Evolutionary conservation across 1,140 invertebrate species (phyloP).

Genomic region (Eumeta japonica): DNA sequence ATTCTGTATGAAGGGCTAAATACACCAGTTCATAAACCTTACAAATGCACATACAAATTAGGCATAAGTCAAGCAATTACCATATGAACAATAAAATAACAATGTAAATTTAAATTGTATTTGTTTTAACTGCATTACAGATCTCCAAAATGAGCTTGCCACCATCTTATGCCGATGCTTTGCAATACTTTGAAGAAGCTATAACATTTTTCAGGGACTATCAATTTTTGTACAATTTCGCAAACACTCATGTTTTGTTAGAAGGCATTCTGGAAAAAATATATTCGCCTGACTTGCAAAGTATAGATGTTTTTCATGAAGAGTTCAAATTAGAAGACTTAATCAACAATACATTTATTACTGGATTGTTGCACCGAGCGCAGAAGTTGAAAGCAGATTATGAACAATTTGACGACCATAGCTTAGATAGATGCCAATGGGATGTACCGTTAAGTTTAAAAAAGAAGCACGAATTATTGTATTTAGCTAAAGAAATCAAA

Average conservation of each 20-base stretch:
- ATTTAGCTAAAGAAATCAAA: constrained; percentile 61
- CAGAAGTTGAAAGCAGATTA: constrained; percentile 19
- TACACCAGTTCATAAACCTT: no score
- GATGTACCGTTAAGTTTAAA: constrained; percentile 56
- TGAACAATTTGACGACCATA: constrained; percentile 15
- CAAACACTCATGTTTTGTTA: constrained; percentile 66
- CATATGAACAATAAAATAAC: not conserved
- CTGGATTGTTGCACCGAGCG: constrained; percentile 20
- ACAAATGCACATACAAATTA: no score
- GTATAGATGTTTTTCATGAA: constrained; percentile 18
- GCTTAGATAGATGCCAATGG: constrained; percentile 14
- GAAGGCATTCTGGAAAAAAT: constrained; percentile 58
- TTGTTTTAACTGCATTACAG: not conserved
- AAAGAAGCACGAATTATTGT: constrained; percentile 69
- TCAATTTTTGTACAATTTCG: constrained; percentile 66
- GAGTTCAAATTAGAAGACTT: constrained; percentile 19
- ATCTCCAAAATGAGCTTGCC: constrained; percentile 30
- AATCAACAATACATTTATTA: constrained; percentile 18
- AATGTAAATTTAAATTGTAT: not conserved
- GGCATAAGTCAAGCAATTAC: no score
- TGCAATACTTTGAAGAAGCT: constrained; percentile 60
- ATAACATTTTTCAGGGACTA: constrained; percentile 61
- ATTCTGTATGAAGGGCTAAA: no score
- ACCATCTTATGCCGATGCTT: constrained; percentile 18
- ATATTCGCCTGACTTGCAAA: constrained; percentile 13